Evolutionary conservation across 2,797 vertebrate genomes (phyloP), one percentile per base, ranked within the genome.

Genomic region (Parotocinclus haroldoi): DNA sequence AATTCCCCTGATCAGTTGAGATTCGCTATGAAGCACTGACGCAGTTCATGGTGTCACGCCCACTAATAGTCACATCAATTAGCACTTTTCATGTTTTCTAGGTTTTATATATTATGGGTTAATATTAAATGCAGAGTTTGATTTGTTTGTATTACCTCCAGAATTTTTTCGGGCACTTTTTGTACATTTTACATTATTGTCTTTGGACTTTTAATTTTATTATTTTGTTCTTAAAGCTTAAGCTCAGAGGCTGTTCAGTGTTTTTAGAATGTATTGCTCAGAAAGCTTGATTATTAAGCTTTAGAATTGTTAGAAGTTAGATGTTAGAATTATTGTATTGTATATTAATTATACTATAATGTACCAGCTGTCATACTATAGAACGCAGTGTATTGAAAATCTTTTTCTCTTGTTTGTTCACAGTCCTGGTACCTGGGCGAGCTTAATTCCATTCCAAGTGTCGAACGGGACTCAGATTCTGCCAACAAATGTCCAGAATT

Each of bases 351-450:
- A 39, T n/a, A 14, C 9, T 36, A 42, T 11, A 42, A 11, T 59
- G 11, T 49, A 11, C 10, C 42, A 61, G 37, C 1, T 18, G 6
- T 16, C 39, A n/a, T 38, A 14, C 9, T 38, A 11, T n/a, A 0
- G 39, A 10, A 9, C 27, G 61, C 14, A n/a, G 0, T 18, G 9
- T 55, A 50, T 16, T 50, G 17, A 13, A 14, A 48, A 12, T 5
- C 27, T 42, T 27, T 63, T 58, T 76, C 60, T 80, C 71, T 57
- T 83, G 37, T 87, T 46, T 85, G 60, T 83, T 63, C 71, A 76
- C 93, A 98, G 96, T 98, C 96, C 96, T 99, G 96, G 96, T 99
- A 99, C 96, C 92, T 98, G 96, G 96, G 96, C 96, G 97, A 99
- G 96, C 92, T 95, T 99, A 94, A 95, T 99, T 93, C 96, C 96